A percentile compares a stretch with the other conserved stretches of the same genome.
Conservation (phyloP, 2,113 vertebrate species). For the Hoplias malabaricus region DNA sequence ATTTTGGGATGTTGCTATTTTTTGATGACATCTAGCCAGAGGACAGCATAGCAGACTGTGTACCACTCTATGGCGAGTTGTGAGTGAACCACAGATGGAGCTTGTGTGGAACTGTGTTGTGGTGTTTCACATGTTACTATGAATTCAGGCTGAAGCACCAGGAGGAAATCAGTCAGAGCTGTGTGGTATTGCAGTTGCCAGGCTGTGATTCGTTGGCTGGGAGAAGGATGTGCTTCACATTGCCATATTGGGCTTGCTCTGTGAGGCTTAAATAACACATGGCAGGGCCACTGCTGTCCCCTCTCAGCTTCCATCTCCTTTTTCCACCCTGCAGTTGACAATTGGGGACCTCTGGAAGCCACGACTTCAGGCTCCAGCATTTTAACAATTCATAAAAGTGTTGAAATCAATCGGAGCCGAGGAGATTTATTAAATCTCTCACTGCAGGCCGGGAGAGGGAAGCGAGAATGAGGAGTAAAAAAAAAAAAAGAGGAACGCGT, state of each 20-base stretch:
- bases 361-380: conserved; percentile 59
- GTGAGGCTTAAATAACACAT: not conserved
- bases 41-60: no score
- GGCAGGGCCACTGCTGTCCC: conserved; percentile 35
- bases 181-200: not conserved
- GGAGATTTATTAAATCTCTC: conserved; percentile 84
- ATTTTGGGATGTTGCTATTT: no score
- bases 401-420: conserved; percentile 80
- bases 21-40: no score
- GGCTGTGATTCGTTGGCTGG: not conserved
- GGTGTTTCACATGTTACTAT: no score
- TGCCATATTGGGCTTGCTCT: not conserved
- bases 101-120: no score
- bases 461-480: conserved; percentile 73
- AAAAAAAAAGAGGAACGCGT: conserved; percentile 58
- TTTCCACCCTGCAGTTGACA: conserved; percentile 64
- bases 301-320: conserved; percentile 37
- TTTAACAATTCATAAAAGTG: conserved; percentile 88
- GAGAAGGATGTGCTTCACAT: not conserved
- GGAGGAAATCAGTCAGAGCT: not conserved
- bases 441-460: conserved; percentile 65
- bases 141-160: not conserved
- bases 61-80: not conserved
- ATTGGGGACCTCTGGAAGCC: conserved; percentile 35
- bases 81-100: not conserved